Base-by-base conservation (phyloP, 2,113 vertebrate species). In the Rhea americana region DNA sequence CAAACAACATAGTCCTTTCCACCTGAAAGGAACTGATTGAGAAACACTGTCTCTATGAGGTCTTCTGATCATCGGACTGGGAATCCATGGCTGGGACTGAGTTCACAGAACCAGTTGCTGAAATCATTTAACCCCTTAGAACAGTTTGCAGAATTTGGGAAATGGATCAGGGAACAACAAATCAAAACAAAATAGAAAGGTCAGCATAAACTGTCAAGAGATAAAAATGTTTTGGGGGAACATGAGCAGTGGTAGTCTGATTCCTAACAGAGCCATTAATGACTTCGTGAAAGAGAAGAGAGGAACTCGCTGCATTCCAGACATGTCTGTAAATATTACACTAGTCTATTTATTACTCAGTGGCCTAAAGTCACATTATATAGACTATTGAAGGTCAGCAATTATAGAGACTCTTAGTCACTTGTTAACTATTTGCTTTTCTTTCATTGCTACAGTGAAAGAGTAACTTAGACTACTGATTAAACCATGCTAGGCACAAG, bases 371-470 rank as follows among this genome's bases (percentile, higher is more conserved):
- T 96, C 92, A 94, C 91, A 95, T 88, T 91, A 75, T 65, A 89
- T 89, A 95, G 89, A 96, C 72, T 91, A 90, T 55, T 71, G 92
- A 96, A 95, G 93, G 95, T 97, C 94, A 97, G 82, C 81, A 87
- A 61, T 94, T 95, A 94, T 43, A 83, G 81, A 91, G 86, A 84
- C 32, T 85, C 48, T 71, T 76, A 75, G 95, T 93, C 93, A 96
- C 89, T 96, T 96, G 89, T 97, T 98, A 98, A 97, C 96, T 92
- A 95, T 95, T 97, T 96, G 97, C 93, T 96, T 95, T 95, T 96
- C 82, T 77, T 93, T 93, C 93, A 88, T 90, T 55, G 30, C 93
- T 75, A 70, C 68, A 87, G 97, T 97, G 93, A 97, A 98, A 97
- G 82, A 95, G 66, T 97, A 97, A 97, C 97, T 95, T 85, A 32